Evolutionary conservation across 1,140 invertebrate species (phyloP).

Genomic region (Ostrea denselamellosa): DNA sequence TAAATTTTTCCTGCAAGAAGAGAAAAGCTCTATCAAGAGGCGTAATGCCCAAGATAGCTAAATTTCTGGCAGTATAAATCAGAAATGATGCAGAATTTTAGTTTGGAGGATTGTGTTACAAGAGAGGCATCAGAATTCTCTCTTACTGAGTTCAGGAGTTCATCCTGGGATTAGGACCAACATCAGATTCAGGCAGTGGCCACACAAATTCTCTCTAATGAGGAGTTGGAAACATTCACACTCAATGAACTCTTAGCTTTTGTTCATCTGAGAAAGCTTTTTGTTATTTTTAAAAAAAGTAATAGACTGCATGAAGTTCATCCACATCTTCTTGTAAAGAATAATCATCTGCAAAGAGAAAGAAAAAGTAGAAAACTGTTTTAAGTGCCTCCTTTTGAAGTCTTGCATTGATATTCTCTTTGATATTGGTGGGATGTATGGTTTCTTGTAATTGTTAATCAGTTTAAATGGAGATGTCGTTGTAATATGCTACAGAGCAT

Average conservation of each 20-base stretch:
- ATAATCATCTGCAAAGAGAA: too few relatives aligned
- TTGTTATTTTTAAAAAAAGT: neutral
- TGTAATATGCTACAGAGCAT: too few relatives aligned
- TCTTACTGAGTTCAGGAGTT: neutral
- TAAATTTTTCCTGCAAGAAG: too few relatives aligned
- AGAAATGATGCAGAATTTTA: neutral
- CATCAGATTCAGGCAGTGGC: neutral
- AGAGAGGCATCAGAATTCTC: neutral
- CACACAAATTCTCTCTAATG: neutral
- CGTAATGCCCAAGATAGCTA: too few relatives aligned
- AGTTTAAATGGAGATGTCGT: too few relatives aligned
- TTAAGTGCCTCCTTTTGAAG: too few relatives aligned
- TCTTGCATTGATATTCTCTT: too few relatives aligned
- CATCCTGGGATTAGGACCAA: neutral
- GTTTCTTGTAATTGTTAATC: too few relatives aligned
- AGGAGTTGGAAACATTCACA: neutral
- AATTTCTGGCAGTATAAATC: neutral
- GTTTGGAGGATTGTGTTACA: neutral
- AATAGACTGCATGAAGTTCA: neutral
- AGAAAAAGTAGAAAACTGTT: too few relatives aligned
- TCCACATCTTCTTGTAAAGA: neutral
- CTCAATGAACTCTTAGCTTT: neutral
- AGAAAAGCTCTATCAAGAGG: too few relatives aligned
- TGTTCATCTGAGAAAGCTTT: neutral
- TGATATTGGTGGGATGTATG: too few relatives aligned